Conservation (phyloP, 2,888 invertebrate species). For the Scaptomyza flava region DNA sequence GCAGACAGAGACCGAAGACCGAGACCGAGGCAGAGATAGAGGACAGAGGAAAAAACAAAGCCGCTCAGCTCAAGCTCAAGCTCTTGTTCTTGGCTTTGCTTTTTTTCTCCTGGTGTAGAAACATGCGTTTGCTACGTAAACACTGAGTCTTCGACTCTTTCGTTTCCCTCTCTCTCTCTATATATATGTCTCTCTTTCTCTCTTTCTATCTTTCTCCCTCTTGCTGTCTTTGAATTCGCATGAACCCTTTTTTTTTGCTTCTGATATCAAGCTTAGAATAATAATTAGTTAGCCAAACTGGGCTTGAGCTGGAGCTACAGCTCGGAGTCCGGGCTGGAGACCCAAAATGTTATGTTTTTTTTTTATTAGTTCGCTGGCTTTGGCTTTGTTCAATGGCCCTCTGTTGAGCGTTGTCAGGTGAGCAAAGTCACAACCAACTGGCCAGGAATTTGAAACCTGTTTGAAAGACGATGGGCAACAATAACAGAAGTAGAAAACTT, state of each 20-base stretch:
- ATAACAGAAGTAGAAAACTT: conserved; percentile 40
- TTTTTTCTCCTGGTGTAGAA: conserved; percentile 39
- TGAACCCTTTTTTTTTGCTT: conserved; percentile 62
- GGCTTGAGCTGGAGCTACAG: conserved; percentile 50
- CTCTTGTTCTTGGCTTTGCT: conserved; percentile 5
- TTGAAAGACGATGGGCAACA: conserved; percentile 46
- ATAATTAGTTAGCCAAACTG: conserved; percentile 76
- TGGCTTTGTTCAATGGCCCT: conserved; percentile 43
- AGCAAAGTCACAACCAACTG: conserved; percentile 52
- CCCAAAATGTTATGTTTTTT: conserved; percentile 31
- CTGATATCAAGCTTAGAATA: conserved; percentile 69
- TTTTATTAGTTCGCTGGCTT: conserved; percentile 53
- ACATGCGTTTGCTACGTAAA: conserved; percentile 33
- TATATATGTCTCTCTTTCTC: neutral
- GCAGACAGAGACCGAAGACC: neutral
- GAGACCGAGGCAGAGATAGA: conserved; percentile 9
- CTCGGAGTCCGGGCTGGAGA: conserved; percentile 22
- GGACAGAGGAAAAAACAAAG: conserved; percentile 42
- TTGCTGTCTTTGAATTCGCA: conserved; percentile 57
- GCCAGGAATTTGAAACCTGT: conserved; percentile 79
- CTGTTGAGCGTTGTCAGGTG: conserved; percentile 47
- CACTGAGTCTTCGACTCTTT: conserved; percentile 11
- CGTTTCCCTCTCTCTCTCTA: neutral
- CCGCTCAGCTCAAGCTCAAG: conserved; percentile 12
- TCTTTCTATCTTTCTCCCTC: conserved; percentile 1